phyloP scores from a whole-genome alignment of 2,113 vertebrate genomes.

The Thomomys bottae region DNA sequence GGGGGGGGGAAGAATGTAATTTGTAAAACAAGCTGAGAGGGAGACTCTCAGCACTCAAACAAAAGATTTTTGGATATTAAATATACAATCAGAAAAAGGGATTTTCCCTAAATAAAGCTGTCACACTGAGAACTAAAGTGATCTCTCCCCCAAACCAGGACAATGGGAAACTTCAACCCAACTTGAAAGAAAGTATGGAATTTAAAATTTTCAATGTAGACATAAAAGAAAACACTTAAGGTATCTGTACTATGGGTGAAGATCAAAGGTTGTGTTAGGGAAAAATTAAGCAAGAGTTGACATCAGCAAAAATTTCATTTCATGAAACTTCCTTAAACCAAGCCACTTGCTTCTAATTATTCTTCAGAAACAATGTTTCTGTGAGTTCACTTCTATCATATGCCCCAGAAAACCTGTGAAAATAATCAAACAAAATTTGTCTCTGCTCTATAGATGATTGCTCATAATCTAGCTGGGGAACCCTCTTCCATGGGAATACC shows the following conservation, averaged over 20 bases:
- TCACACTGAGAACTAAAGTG: neutral
- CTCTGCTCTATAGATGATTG: neutral
- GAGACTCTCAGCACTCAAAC: neutral
- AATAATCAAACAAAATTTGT: neutral
- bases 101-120: neutral
- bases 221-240: neutral
- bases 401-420: neutral
- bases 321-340: neutral
- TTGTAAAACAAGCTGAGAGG: neutral
- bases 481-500: neutral
- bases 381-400: neutral
- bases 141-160: neutral
- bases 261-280: neutral
- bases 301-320: neutral
- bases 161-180: conserved; percentile 11
- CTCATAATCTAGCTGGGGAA: neutral
- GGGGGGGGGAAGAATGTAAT: too few relatives aligned
- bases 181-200: neutral
- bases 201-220: neutral
- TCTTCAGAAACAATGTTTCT: neutral
- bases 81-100: neutral
- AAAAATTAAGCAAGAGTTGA: neutral
- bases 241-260: neutral
- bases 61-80: neutral
- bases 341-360: neutral